Conservation (phyloP, 1,140 invertebrate species). For the Listronotus bonariensis region DNA sequence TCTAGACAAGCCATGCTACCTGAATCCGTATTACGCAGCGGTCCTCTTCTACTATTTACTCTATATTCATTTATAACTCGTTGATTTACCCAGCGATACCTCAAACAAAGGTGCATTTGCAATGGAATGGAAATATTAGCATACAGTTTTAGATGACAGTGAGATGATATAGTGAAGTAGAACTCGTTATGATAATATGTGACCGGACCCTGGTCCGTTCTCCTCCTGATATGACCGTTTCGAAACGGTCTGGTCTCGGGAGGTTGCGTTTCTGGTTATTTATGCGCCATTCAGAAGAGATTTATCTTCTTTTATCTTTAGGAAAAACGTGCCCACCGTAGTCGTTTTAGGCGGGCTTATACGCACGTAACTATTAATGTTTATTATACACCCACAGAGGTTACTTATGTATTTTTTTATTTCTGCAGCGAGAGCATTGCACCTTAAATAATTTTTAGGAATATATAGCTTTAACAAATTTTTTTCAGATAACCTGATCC, state of each 20-base stretch:
- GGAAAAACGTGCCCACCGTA: slow-evolving; percentile 29
- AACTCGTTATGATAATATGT: slow-evolving; percentile 56
- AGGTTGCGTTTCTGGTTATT: slow-evolving; percentile 53
- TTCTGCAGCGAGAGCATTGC: neutral
- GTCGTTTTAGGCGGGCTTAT: slow-evolving; percentile 21
- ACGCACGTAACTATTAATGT: slow-evolving; percentile 25
- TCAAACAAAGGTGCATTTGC: slow-evolving; percentile 53
- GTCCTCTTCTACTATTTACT: slow-evolving; percentile 40
- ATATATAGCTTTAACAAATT: no score
- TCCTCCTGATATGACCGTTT: slow-evolving; percentile 15
- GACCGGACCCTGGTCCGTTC: slow-evolving; percentile 22
- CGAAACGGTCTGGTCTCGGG: slow-evolving; percentile 37
- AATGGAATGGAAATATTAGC: slow-evolving; percentile 54
- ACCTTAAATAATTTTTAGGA: neutral
- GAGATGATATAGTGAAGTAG: slow-evolving; percentile 54
- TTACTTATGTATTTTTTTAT: neutral
- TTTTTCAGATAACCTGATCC: no score
- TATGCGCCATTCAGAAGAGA: slow-evolving; percentile 51
- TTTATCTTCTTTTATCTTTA: slow-evolving; percentile 47
- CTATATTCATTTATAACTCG: slow-evolving; percentile 42
- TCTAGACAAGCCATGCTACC: slow-evolving; percentile 9
- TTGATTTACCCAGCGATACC: slow-evolving; percentile 46
- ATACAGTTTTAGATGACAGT: slow-evolving; percentile 56
- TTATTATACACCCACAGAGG: slow-evolving; percentile 16
- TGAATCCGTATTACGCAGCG: slow-evolving; percentile 40